A percentile compares a stretch with the other conserved stretches of the same genome.
Evolutionary conservation across 1,140 invertebrate genomes (phyloP).

Genomic region (Lordiphosa mommai): DNA sequence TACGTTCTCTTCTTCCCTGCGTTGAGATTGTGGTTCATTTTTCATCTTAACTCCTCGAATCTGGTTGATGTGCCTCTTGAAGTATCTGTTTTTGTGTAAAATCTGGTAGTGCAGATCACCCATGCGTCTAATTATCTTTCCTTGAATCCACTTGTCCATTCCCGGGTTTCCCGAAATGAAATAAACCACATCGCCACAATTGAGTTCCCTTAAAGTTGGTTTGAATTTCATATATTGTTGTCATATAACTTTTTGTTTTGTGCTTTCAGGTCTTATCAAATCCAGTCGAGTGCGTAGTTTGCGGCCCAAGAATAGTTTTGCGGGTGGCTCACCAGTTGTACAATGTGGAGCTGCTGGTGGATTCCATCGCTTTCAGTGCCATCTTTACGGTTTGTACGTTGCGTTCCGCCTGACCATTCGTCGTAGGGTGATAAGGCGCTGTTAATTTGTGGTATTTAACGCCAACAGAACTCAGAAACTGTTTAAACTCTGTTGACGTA

Average conservation of each 20-base stretch:
- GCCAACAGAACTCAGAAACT: no score
- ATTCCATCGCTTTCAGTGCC: background rate
- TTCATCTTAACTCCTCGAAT: no score
- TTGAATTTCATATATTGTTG: no score
- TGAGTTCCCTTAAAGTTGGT: background rate
- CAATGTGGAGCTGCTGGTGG: background rate
- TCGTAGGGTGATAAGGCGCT: no score
- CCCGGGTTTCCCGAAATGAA: constrained; percentile 6
- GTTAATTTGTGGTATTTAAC: no score
- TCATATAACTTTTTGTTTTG: no score
- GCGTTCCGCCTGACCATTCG: background rate
- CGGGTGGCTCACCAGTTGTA: background rate
- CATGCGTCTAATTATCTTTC: constrained; percentile 1
- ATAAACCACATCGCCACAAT: background rate
- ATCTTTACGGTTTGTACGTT: background rate
- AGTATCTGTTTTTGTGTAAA: background rate
- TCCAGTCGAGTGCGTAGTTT: background rate
- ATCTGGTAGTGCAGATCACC: constrained; percentile 5
- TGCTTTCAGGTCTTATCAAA: background rate
- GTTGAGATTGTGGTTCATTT: no score
- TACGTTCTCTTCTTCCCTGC: background rate
- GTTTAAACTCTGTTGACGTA: no score
- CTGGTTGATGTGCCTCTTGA: background rate
- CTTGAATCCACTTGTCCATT: constrained; percentile 6
- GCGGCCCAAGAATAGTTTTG: background rate